Evolutionary conservation across 2,113 vertebrate species (phyloP), one percentile per base, ranked within the genome.

Genomic region (Albula goreensis): DNA sequence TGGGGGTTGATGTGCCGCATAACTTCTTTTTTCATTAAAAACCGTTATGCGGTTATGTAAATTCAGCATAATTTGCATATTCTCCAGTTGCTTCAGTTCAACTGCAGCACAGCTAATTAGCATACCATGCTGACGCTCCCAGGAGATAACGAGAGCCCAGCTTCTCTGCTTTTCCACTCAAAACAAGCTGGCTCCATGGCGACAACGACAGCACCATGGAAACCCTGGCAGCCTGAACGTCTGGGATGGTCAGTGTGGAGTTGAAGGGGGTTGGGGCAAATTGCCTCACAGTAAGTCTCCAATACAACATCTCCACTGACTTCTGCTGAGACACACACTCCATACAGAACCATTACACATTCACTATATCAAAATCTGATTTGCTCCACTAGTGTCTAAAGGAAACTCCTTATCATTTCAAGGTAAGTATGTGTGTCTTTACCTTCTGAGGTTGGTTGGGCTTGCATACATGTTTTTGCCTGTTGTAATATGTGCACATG

Each of bases 61-160:
- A 98, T 99, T 97, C 97, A 98, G 97, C 97, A 97, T 97, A 96
- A 99, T 99, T 98, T 99, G 96, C 98, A 99, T 99, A 97, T 97
- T 99, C 96, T 95, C 94, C 88, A 98, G 98, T 97, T 99, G 98
- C 99, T 99, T 98, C 95, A 97, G 94, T 95, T 97, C 96, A 97
- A 97, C 96, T 95, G 94, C 96, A 94, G 96, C 96, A 95, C 93
- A 90, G 96, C 96, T 98, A 97, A 98, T 99, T 99, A 99, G 96
- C 98, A 99, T 99, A 98, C 96, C 96, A 94, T 95, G 95, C 96
- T 97, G 97, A 99, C 97, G 97, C 97, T 97, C 97, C 90, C 95
- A 96, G 93, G 95, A 95, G 94, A 97, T 80, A 79, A n/a, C 56
- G 50, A 80, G 52, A 49, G 56, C 19, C 78, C 12, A 17, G 53